Conservation (phyloP, 2,113 vertebrate species). For the Carlito syrichta region DNA sequence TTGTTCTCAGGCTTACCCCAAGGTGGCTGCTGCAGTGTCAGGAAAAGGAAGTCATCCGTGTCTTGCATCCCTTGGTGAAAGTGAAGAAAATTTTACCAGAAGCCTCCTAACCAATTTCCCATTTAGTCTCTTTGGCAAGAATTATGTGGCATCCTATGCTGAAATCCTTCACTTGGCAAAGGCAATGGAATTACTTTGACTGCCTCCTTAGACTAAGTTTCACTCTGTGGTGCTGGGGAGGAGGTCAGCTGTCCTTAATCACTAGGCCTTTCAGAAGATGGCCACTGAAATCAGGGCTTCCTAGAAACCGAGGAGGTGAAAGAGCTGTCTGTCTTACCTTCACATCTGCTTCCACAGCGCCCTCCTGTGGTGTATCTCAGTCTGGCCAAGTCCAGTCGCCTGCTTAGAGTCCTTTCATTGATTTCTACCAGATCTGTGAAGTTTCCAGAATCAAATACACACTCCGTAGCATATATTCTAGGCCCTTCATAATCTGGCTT, state of each 20-base stretch:
- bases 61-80: neutral
- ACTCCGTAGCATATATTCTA: neutral
- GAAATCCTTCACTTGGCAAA: constrained; percentile 15
- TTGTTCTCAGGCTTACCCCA: neutral
- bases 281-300: neutral
- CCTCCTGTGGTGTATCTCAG: constrained; percentile 15
- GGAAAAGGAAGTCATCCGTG: neutral
- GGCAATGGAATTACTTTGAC: neutral
- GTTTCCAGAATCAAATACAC: neutral
- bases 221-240: neutral
- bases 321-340: neutral
- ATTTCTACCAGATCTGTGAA: neutral
- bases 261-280: neutral
- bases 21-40: neutral
- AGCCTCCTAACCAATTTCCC: neutral
- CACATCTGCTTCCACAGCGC: constrained; percentile 10
- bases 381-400: neutral
- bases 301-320: neutral
- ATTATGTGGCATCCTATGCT: neutral
- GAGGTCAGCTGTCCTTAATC: neutral
- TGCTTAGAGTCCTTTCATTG: neutral
- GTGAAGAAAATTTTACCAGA: neutral
- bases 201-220: neutral
- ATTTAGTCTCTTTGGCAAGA: neutral
- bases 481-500: neutral